Evolutionary conservation across 2,797 vertebrate species (phyloP), one percentile per base, ranked within the genome.

Genomic region (Syndactyla subalaris): DNA sequence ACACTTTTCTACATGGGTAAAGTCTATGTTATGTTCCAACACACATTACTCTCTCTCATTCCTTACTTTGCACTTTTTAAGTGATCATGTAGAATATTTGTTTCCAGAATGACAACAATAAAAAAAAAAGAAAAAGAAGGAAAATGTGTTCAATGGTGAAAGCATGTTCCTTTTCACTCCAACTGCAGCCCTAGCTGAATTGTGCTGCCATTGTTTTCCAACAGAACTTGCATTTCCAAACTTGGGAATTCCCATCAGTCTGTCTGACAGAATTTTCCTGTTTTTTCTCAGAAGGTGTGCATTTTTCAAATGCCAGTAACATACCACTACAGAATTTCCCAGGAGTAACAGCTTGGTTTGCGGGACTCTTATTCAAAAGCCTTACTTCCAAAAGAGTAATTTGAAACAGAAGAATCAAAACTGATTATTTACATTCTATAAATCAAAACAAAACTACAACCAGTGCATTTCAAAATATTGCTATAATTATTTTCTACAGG

Each of bases 231-330:
- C 96, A 96, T 98, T 97, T 92, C 95, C 86, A 94, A 97, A 97
- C 98, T 97, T 98, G 96, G 98, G 98, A 98, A 98, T 98, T 98
- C 97, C 97, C 98, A 98, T 98, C 98, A 98, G 97, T 98, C 97
- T 98, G 97, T 98, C 98, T 98, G 98, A 98, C 98, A 98, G 97
- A 97, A 96, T 98, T 98, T 98, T 98, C 97, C 98, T 98, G 98
- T 95, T 96, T 98, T 89, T 98, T 83, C 95, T 98, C 92, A 97
- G 96, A 98, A 98, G 98, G 98, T 98, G 97, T 96, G 95, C 96
- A 96, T 98, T 98, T 98, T 98, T 98, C 97, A 98, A 98, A 97
- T 98, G 97, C 97, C 98, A 98, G 97, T 97, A 98, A 97, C 97
- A 97, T 97, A 98, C 97, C 96, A 97, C 96, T 95, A 95, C 89